A percentile compares a stretch with the other conserved stretches of the same genome.
Conservation (phyloP, 2,113 vertebrate genomes). For the Cacatua alba region DNA sequence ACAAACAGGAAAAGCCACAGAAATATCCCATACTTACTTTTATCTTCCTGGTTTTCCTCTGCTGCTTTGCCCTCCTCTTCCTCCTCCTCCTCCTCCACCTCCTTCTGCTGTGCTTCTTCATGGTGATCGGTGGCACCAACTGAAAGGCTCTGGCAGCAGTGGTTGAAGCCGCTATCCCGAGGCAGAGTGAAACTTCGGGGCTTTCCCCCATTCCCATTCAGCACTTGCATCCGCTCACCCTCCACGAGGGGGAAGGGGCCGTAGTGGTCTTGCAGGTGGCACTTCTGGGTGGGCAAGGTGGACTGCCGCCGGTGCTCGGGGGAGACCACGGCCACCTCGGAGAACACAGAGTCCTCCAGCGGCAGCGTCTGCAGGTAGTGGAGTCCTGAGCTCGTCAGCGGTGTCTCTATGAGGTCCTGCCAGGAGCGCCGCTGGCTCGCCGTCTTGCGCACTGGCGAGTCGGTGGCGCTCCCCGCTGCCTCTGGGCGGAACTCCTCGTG, state of each 20-base stretch:
- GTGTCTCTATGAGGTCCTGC: conserved; percentile 98
- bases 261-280: conserved; percentile 92
- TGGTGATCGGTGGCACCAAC: conserved; percentile 80
- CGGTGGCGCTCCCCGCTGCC: conserved; percentile 81
- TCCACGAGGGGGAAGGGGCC: conserved; percentile 89
- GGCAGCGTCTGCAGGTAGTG: conserved; percentile 97
- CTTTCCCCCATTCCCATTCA: conserved; percentile 85
- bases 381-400: conserved; percentile 93
- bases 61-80: conserved; percentile 78
- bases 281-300: conserved; percentile 93
- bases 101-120: conserved; percentile 80
- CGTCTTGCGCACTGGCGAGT: conserved; percentile 91
- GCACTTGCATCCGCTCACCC: conserved; percentile 78
- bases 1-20: conserved; percentile 54
- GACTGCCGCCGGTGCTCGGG: conserved; percentile 91
- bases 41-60: conserved; percentile 77
- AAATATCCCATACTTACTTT: conserved; percentile 79
- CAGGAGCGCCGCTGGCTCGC: conserved; percentile 95
- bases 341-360: conserved; percentile 94
- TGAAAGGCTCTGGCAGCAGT: conserved; percentile 85
- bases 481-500: conserved; percentile 95
- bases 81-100: conserved; percentile 76
- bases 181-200: conserved; percentile 96
- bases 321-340: conserved; percentile 83
- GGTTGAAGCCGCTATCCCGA: conserved; percentile 91